A percentile compares a stretch with the other conserved stretches of the same genome.
These are phyloP conservation scores for Tinamus guttatus DNA, from an alignment of 2,113 vertebrate species.

Conservation along the genomic window DNA sequence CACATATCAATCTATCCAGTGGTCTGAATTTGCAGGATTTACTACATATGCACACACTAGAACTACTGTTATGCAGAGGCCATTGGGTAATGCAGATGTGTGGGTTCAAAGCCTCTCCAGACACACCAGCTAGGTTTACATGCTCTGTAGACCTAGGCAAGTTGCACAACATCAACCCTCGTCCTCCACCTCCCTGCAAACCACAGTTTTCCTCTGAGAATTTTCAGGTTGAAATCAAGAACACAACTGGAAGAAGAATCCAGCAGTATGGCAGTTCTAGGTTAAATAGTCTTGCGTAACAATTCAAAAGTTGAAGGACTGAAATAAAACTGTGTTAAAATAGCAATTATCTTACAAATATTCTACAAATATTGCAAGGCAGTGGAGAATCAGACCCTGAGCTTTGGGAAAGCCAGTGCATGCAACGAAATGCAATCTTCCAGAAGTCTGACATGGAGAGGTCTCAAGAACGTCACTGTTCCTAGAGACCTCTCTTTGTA, in stretches of 20 bases:
- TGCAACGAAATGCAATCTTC: slow-evolving; percentile 49
- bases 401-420: slow-evolving; percentile 40
- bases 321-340: neutral
- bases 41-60: neutral
- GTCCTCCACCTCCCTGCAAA: neutral
- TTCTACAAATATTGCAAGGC: slow-evolving; percentile 25
- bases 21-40: accelerated
- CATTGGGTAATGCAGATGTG: neutral
- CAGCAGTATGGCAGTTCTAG: neutral
- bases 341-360: neutral
- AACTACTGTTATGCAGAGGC: neutral
- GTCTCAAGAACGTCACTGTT: slow-evolving; percentile 1
- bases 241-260: neutral
- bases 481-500: slow-evolving; percentile 1
- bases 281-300: neutral
- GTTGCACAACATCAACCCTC: neutral
- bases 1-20: accelerated
- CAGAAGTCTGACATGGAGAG: neutral
- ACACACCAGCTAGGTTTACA: accelerated
- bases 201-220: neutral
- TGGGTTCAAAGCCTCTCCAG: accelerated
- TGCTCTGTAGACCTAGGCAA: neutral
- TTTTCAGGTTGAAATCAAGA: neutral
- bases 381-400: slow-evolving; percentile 57
- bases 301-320: neutral